Conservation (phyloP, 2,888 invertebrate genomes). For the Melieria omissa region DNA sequence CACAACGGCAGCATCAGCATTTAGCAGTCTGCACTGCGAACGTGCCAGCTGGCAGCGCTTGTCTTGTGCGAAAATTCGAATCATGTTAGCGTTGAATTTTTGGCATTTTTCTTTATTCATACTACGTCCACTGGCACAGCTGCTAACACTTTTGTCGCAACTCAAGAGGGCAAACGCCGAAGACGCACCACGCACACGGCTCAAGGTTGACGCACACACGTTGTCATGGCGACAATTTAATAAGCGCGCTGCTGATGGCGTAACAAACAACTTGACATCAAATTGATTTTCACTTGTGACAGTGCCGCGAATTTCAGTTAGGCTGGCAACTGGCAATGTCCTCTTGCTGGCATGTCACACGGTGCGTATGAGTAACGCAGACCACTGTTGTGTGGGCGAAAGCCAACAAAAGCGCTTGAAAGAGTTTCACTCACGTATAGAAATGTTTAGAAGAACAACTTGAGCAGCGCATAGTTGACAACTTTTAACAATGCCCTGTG, state of each 20-base stretch:
- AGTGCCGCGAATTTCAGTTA: not conserved
- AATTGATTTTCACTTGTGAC: conserved; percentile 21
- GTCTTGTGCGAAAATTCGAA: conserved; percentile 17
- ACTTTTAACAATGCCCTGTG: too few species aligned
- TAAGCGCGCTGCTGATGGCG: conserved; percentile 21
- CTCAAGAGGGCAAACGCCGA: not conserved
- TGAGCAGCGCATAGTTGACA: too few species aligned
- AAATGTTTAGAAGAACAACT: too few species aligned
- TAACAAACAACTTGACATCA: conserved; percentile 27
- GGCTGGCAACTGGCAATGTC: too few species aligned
- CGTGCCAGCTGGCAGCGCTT: not conserved
- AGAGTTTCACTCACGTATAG: too few species aligned
- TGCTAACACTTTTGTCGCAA: not conserved
- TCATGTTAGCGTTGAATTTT: conserved; percentile 11
- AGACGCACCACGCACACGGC: not conserved
- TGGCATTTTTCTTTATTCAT: conserved; percentile 8
- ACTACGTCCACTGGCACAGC: not conserved
- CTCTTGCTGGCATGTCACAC: too few species aligned
- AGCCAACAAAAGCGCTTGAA: too few species aligned
- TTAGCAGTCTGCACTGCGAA: not conserved
- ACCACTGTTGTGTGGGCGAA: too few species aligned
- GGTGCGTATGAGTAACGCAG: too few species aligned
- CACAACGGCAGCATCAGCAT: not conserved
- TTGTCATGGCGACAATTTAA: conserved; percentile 28
- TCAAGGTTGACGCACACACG: not conserved